Conservation (phyloP, 2,888 invertebrate species). For the Amiota communis region DNA sequence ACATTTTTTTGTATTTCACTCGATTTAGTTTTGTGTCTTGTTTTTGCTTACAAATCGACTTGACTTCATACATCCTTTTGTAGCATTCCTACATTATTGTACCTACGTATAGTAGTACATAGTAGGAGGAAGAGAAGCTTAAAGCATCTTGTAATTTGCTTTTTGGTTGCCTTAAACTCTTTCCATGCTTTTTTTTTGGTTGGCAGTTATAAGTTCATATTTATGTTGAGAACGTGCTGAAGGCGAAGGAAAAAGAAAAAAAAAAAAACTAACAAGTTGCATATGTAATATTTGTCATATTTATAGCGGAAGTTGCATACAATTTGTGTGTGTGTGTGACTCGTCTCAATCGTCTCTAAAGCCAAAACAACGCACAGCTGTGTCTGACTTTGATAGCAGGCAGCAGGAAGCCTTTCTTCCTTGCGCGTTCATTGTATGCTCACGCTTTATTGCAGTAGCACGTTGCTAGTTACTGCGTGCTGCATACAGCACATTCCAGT, state of each 20-base stretch:
- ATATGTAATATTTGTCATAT: slow-evolving; percentile 60
- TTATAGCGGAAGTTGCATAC: slow-evolving; percentile 60
- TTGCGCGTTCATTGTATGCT: no score
- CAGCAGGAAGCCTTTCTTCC: slow-evolving; percentile 50
- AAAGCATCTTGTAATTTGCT: not conserved
- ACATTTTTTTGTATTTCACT: slow-evolving; percentile 2
- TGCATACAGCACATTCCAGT: slow-evolving; percentile 46
- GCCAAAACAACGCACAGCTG: not conserved
- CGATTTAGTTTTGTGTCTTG: slow-evolving; percentile 4
- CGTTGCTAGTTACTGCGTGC: slow-evolving; percentile 1
- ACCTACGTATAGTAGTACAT: no score
- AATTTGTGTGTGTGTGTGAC: slow-evolving; percentile 55
- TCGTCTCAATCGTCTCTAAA: not conserved
- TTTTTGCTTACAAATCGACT: not conserved
- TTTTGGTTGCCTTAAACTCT: not conserved
- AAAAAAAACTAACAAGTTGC: slow-evolving; percentile 21
- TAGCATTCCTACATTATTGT: no score
- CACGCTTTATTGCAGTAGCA: no score
- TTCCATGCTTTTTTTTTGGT: no score
- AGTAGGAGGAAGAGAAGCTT: no score
- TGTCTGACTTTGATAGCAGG: slow-evolving; percentile 49
- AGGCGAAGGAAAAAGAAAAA: slow-evolving; percentile 37
- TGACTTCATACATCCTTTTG: not conserved
- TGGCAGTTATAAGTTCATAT: slow-evolving; percentile 56
- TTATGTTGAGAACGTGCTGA: slow-evolving; percentile 61